phyloP scores from a whole-genome alignment of 2,113 vertebrate genomes.

The Rhabdornis inornatus region DNA sequence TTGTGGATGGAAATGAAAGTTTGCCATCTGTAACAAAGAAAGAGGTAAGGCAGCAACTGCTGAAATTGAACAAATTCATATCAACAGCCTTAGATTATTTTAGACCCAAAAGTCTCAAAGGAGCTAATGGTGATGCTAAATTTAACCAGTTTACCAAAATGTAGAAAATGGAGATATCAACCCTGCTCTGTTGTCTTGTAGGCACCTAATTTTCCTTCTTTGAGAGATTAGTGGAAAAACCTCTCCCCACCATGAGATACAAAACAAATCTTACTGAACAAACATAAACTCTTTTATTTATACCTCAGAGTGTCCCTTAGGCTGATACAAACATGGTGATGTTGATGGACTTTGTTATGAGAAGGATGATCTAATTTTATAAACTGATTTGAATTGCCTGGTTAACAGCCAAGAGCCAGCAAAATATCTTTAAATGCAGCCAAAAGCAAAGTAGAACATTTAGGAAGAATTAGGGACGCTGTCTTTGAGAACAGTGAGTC shows the following conservation, averaged over 20 bases:
- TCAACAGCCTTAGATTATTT: conserved; percentile 19
- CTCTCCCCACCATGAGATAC: fast-evolving
- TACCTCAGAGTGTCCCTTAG: not conserved
- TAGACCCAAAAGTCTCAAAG: not conserved
- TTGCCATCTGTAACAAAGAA: conserved; percentile 69
- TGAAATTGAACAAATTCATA: conserved; percentile 3
- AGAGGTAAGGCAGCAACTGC: conserved; percentile 54
- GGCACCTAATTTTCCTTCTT: not conserved
- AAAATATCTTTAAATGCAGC: not conserved
- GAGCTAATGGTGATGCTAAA: not conserved
- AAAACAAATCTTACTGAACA: not conserved
- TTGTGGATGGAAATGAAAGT: conserved; percentile 58
- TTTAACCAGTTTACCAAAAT: not conserved
- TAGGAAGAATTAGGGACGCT: not conserved
- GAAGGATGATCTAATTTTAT: not conserved
- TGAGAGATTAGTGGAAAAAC: not conserved
- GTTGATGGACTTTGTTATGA: not conserved
- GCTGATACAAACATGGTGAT: not conserved
- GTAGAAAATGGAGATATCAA: not conserved
- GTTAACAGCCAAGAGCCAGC: not conserved
- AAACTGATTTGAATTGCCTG: not conserved
- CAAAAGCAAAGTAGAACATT: not conserved
- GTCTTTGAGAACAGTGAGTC: not conserved
- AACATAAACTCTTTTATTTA: not conserved
- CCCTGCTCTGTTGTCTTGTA: not conserved